A percentile compares a stretch with the other conserved stretches of the same genome.
These are phyloP conservation scores for Gallinago undulata DNA, from an alignment of 2,113 vertebrate genomes.

Conservation along the genomic window DNA sequence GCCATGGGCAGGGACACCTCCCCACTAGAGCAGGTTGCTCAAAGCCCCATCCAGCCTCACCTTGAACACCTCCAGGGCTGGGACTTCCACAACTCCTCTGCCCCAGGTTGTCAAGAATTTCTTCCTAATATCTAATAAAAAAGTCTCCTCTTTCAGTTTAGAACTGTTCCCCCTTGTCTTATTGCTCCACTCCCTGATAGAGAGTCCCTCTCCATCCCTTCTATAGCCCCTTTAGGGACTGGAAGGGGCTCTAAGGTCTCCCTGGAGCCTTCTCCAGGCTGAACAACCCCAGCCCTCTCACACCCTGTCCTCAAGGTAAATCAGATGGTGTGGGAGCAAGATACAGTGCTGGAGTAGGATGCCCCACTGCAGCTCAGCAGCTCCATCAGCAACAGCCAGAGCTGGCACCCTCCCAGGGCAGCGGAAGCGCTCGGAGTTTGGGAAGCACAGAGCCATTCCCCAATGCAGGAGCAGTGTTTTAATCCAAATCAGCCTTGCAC, in stretches of 20 bases:
- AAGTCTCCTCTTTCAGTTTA: neutral
- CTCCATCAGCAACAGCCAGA: accelerated
- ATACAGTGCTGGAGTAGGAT: neutral
- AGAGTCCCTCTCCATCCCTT: neutral
- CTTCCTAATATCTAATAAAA: neutral
- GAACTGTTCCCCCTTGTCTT: neutral
- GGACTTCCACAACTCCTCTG: neutral
- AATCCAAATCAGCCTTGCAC: neutral
- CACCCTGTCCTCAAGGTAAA: neutral
- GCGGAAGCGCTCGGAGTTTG: neutral
- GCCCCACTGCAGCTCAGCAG: accelerated
- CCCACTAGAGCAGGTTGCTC: neutral
- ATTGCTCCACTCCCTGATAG: neutral
- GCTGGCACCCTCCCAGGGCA: neutral
- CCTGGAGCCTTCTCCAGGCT: neutral
- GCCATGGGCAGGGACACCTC: neutral
- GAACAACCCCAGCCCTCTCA: neutral
- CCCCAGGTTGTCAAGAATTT: neutral
- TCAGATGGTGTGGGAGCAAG: neutral
- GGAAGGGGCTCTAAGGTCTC: neutral
- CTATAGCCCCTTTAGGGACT: neutral
- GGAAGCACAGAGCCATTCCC: neutral
- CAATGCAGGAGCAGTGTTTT: accelerated
- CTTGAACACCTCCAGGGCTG: neutral
- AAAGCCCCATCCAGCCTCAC: neutral